Base-by-base conservation (phyloP, 2,797 vertebrate genomes). In the Diplodus sargus region DNA sequence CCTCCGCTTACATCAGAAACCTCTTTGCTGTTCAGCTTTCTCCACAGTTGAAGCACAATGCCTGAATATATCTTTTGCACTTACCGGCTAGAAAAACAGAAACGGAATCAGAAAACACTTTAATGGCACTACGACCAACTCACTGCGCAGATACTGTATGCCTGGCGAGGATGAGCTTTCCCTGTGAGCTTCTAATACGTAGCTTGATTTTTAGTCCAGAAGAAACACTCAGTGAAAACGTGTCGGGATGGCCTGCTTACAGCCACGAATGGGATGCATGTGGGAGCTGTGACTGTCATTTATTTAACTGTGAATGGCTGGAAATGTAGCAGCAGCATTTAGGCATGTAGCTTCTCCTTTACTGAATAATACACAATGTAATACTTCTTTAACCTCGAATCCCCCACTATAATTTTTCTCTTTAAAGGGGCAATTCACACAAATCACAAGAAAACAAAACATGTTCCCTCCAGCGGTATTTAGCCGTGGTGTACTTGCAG, bases 1-100 rank as follows among this genome's bases (percentile, higher is more conserved):
- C 66, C 42, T 58, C 30, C 45, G 47, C 74, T 90, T 90, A 39
- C 86, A 88, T 91, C 87, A 86, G 82, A 91, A 87, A 89, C 83
- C 76, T 84, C 78, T 61, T 62, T 42, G 22, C 28, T 48, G 2
- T 53, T 58, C 52, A 22, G 71, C 73, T 57, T 16, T 57, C 25
- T 56, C 42, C 42, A 48, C 75, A 62, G 43, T 67, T 61, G 49
- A 84, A 85, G 76, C 82, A 72, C 73, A 89, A 60, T 68, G 82
- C 67, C 76, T 75, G 73, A 77, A 63, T 60, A 65, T 78, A 39
- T 61, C 42, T 83, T 28, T 78, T 78, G 51, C 68, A 79, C 34
- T 52, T 74, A 28, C 20, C 4, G 5, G 51, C 14, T 10, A 54
- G 9, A 12, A 79, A 57, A 72, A 57, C 20, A 39, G 39, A 39